phyloP scores from a whole-genome alignment of 37 sponge, comb jelly and placozoan species.

The Ephydatia muelleri region DNA sequence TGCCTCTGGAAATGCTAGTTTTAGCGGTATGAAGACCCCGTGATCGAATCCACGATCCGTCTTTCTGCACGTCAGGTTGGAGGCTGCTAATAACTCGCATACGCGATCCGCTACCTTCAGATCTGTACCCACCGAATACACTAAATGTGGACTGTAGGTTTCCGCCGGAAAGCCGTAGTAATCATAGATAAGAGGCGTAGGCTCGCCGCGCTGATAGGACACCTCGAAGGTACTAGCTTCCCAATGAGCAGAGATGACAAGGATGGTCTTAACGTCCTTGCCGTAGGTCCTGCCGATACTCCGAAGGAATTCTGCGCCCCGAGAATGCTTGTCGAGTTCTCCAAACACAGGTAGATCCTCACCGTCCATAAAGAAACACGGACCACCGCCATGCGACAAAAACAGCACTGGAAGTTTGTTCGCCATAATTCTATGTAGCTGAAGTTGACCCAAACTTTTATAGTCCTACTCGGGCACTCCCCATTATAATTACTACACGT shows the following conservation, averaged over 20 bases:
- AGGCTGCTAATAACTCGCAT: not conserved
- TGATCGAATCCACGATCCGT: not conserved
- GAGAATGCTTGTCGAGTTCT: not conserved
- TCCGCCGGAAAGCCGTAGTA: not conserved
- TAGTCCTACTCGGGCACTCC: too few relatives aligned
- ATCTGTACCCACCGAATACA: not conserved
- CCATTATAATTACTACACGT: too few relatives aligned
- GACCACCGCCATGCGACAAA: not conserved
- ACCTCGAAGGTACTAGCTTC: not conserved
- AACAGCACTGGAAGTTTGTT: not conserved
- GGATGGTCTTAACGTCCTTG: not conserved
- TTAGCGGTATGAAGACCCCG: not conserved
- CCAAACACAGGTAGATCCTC: not conserved
- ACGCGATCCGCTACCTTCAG: not conserved
- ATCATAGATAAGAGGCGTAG: not conserved
- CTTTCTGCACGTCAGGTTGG: not conserved
- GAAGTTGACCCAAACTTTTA: too few relatives aligned
- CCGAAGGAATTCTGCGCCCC: not conserved
- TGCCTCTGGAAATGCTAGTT: not conserved
- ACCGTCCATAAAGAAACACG: not conserved
- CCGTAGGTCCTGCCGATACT: not conserved
- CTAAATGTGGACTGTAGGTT: not conserved
- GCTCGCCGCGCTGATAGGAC: not conserved
- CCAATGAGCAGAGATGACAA: not conserved
- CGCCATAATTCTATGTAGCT: not conserved